Conservation (phyloP, 2,113 vertebrate genomes). For the Nanger granti region DNA sequence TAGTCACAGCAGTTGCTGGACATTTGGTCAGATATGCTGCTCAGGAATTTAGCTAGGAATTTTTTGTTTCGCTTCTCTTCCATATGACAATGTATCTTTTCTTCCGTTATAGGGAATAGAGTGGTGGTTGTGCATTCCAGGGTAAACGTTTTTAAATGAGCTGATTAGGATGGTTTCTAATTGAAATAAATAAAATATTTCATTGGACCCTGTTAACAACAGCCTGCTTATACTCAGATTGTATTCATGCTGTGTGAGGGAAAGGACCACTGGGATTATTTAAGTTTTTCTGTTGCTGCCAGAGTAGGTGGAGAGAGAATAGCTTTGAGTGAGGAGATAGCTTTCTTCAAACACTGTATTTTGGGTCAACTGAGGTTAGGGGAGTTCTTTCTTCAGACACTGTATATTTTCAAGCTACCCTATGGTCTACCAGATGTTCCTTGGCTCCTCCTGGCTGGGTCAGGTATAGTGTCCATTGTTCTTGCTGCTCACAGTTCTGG, state of each 20-base stretch:
- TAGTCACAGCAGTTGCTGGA: not conserved
- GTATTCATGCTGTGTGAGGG: not conserved
- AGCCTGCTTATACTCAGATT: constrained; percentile 6
- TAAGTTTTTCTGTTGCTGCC: constrained; percentile 21
- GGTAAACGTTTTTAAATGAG: not conserved
- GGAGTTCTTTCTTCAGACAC: constrained; percentile 36
- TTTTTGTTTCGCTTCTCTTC: constrained; percentile 22
- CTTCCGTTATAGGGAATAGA: not conserved
- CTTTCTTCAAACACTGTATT: constrained; percentile 11
- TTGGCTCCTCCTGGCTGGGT: not conserved
- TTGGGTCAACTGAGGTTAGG: not conserved
- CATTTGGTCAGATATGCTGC: not conserved
- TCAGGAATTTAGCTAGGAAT: not conserved
- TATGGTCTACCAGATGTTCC: constrained; percentile 54
- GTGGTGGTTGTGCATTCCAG: not conserved
- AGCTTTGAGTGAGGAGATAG: constrained; percentile 1
- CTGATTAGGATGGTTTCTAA: constrained; percentile 40
- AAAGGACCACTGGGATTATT: constrained; percentile 9
- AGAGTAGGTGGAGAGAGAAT: not conserved
- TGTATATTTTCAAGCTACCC: constrained; percentile 41
- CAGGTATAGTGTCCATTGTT: constrained; percentile 29
- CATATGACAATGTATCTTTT: constrained; percentile 34
- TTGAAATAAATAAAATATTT: constrained; percentile 57
- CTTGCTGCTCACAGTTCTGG: not conserved
- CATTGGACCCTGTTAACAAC: constrained; percentile 22